Percentiles rank a stretch among this genome's conserved stretches.
phyloP scores from a whole-genome alignment of 2,888 invertebrate genomes.

The Nomada goodeniana region DNA sequence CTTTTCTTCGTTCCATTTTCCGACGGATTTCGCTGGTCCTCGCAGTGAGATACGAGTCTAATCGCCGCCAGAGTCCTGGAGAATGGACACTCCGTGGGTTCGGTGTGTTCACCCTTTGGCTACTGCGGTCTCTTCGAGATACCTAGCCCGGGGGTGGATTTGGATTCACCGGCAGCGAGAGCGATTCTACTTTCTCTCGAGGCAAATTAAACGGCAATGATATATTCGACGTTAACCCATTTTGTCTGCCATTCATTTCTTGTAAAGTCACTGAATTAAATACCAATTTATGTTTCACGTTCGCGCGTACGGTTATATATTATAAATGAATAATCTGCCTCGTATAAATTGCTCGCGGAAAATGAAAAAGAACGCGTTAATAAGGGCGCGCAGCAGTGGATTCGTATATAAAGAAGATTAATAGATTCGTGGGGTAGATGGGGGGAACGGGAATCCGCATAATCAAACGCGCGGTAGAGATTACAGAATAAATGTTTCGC shows the following conservation, averaged over 20 bases:
- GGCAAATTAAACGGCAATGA: too few relatives aligned
- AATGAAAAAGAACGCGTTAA: too few relatives aligned
- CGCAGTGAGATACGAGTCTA: conserved; percentile 24
- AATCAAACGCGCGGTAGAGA: too few relatives aligned
- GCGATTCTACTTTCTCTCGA: too few relatives aligned
- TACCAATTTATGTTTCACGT: too few relatives aligned
- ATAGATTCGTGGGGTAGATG: neutral
- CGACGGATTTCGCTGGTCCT: conserved; percentile 11
- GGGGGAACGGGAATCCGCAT: neutral
- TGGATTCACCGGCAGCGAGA: neutral
- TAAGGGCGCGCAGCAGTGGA: too few relatives aligned
- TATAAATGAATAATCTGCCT: too few relatives aligned
- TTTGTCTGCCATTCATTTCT: too few relatives aligned
- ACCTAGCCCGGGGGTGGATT: neutral
- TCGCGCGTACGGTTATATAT: too few relatives aligned
- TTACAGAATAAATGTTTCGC: conserved; percentile 66
- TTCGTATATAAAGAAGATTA: neutral
- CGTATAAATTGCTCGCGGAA: too few relatives aligned
- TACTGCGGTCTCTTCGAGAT: neutral
- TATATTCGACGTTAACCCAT: too few relatives aligned
- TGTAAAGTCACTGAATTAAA: too few relatives aligned
- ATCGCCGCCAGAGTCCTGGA: conserved; percentile 14
- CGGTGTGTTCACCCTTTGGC: neutral
- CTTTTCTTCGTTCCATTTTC: conserved; percentile 33
- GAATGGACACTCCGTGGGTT: neutral